Evolutionary conservation across 2,888 invertebrate genomes (phyloP).

Genomic region (Drosophila mimica): DNA sequence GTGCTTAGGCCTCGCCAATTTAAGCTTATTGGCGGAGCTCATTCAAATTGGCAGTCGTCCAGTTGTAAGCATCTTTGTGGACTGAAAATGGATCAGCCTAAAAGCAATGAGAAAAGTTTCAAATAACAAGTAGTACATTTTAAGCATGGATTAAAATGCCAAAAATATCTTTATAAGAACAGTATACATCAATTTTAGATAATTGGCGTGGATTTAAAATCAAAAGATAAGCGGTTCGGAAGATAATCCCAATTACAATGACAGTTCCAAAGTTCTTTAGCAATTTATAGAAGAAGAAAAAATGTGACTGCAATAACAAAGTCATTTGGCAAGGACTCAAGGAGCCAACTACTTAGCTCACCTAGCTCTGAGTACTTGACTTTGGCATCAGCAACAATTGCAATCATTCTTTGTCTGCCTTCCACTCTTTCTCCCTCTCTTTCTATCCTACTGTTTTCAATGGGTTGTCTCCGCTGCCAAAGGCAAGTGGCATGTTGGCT

Average conservation of each 20-base stretch:
- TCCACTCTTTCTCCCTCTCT: background rate
- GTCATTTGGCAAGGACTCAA: conserved; percentile 39
- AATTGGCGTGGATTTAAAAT: background rate
- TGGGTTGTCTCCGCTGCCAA: conserved; percentile 51
- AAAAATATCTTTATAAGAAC: background rate
- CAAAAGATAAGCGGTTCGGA: background rate
- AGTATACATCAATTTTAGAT: background rate
- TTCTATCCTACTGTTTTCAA: conserved; percentile 13
- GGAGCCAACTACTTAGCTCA: conserved; percentile 28
- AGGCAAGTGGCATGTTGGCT: conserved; percentile 54
- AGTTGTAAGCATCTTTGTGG: background rate
- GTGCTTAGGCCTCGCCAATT: conserved; percentile 53
- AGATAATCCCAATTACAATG: conserved; percentile 19
- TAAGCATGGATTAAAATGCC: background rate
- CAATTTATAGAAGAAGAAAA: conserved; percentile 9
- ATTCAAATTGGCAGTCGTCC: conserved; percentile 32
- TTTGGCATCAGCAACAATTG: conserved; percentile 54
- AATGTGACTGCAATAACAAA: conserved; percentile 6
- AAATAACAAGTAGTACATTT: background rate
- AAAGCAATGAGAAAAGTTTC: background rate
- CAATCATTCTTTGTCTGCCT: conserved; percentile 27
- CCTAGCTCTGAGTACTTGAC: conserved; percentile 43
- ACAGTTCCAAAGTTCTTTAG: conserved; percentile 9
- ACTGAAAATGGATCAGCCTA: background rate
- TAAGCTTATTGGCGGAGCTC: conserved; percentile 38